phyloP scores from a whole-genome alignment of 2,888 invertebrate species.

The Melinaea marsaeus region DNA sequence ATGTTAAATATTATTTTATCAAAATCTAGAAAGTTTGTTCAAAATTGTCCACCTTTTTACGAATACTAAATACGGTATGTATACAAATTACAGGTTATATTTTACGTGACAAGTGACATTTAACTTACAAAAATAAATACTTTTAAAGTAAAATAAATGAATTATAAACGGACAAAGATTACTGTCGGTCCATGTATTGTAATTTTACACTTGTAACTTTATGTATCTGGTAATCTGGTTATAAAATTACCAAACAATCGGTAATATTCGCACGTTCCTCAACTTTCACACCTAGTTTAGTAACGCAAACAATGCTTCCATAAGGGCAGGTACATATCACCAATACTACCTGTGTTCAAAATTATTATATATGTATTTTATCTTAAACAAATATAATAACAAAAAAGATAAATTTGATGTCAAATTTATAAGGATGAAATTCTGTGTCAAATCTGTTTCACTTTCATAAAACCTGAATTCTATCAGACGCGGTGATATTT shows the following conservation, averaged over 20 bases:
- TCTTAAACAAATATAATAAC: no score
- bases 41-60: not conserved
- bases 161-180: not conserved
- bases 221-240: constrained; percentile 9
- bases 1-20: constrained; percentile 1
- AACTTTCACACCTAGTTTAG: constrained; percentile 25
- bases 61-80: not conserved
- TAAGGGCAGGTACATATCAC: not conserved
- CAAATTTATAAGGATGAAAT: no score
- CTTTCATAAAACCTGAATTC: no score
- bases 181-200: no score
- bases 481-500: constrained; percentile 9
- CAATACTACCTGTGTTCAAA: no score
- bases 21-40: constrained; percentile 1
- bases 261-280: constrained; percentile 23
- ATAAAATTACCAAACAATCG: constrained; percentile 24
- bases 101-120: not conserved
- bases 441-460: no score
- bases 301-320: constrained; percentile 12
- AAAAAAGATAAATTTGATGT: no score
- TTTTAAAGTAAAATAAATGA: not conserved
- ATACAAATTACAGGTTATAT: constrained; percentile 1
- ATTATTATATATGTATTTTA: no score
- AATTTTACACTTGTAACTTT: not conserved
- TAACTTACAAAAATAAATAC: not conserved